These are phyloP conservation scores for Drosophila murphyi DNA, from an alignment of 1,140 invertebrate species.

Conservation along the genomic window DNA sequence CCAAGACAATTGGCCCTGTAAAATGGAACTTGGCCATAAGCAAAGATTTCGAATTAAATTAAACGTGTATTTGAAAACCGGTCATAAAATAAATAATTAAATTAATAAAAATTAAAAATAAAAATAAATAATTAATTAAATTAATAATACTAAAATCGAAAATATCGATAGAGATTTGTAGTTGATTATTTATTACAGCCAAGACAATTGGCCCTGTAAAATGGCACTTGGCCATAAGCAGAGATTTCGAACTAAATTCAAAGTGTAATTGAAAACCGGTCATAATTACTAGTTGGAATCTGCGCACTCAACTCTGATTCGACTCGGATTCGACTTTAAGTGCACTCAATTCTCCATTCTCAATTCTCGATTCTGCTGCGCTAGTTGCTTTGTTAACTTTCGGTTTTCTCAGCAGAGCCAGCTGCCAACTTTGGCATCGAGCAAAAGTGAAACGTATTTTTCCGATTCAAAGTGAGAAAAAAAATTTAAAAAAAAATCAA, in stretches of 20 bases:
- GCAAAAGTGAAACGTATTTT: constrained; percentile 40
- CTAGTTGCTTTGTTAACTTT: constrained; percentile 55
- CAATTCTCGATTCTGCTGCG: constrained; percentile 47
- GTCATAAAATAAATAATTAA: too few species aligned
- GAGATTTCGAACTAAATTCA: too few species aligned
- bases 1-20: background rate
- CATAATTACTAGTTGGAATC: constrained; percentile 61
- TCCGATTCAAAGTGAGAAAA: constrained; percentile 22
- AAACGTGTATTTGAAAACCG: too few species aligned
- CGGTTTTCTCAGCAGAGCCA: constrained; percentile 63
- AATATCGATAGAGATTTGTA: too few species aligned
- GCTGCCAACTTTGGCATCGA: constrained; percentile 36
- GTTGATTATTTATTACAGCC: background rate
- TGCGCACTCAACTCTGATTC: constrained; percentile 2
- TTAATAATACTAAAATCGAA: too few species aligned
- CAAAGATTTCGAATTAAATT: too few species aligned
- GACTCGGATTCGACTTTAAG: constrained; percentile 41
- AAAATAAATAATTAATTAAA: too few species aligned
- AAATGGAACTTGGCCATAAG: constrained; percentile 11
- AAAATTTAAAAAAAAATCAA: constrained; percentile 6
- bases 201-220: background rate
- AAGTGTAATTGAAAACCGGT: constrained; percentile 58
- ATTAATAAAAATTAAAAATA: too few species aligned
- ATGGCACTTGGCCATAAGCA: constrained; percentile 10
- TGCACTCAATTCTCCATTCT: constrained; percentile 64